Conservation (phyloP, 2,797 vertebrate species). For the Potorous gilbertii region DNA sequence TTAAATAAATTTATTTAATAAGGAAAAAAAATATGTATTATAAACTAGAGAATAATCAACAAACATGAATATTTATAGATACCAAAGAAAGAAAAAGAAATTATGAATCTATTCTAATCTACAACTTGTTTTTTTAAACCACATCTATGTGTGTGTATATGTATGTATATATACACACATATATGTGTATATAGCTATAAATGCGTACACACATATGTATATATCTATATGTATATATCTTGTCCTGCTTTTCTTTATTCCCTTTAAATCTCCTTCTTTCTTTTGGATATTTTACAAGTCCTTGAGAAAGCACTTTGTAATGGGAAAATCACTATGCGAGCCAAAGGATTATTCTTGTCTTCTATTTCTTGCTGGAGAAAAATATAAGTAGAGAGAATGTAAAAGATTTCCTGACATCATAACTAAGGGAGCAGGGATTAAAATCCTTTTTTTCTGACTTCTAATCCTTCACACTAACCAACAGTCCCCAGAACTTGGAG, state of each 20-base stretch:
- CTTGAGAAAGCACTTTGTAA: slow-evolving; percentile 18
- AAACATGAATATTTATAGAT: not conserved
- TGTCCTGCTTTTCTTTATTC: not conserved
- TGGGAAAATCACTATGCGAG: slow-evolving; percentile 29
- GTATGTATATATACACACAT: too few species aligned
- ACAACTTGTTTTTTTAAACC: not conserved
- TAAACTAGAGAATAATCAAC: not conserved
- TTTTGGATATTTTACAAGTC: not conserved
- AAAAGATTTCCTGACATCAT: slow-evolving; percentile 2
- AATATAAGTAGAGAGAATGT: not conserved
- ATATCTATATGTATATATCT: not conserved
- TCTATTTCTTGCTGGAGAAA: not conserved
- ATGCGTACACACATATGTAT: not conserved
- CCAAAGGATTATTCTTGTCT: slow-evolving; percentile 20
- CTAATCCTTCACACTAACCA: not conserved
- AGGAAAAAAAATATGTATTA: not conserved
- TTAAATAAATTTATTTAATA: too few species aligned
- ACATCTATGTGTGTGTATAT: too few species aligned
- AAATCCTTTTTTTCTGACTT: slow-evolving; percentile 19
- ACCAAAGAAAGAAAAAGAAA: not conserved
- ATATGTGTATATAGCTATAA: too few species aligned
- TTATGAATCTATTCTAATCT: not conserved
- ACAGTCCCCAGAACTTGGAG: not conserved
- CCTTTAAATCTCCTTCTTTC: not conserved
- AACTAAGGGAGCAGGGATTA: slow-evolving; percentile 11